Evolutionary conservation across 2,113 vertebrate species (phyloP), one percentile per base, ranked within the genome.

Genomic region (Numenius arquata): DNA sequence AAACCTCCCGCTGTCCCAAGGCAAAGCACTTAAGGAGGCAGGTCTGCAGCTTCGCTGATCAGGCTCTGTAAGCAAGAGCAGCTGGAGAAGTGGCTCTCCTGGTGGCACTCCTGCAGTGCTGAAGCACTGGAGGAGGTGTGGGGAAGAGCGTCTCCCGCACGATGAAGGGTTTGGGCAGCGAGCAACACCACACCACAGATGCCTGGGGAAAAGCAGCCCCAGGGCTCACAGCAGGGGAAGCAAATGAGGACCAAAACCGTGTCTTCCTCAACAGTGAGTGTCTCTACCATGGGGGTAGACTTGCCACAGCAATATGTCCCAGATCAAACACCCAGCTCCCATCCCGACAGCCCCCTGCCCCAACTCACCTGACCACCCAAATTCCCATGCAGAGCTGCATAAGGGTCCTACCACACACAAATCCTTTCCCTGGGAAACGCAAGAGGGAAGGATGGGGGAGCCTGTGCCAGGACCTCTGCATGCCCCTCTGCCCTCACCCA

Each of bases 221-320:
- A 3, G 25, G 8, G 50, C 21, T 68, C 32, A 15, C 7, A 75
- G 38, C 15, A 85, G 27, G 45, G 53, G 43, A 52, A 61, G 34
- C 3, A 78, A 87, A 32, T 0, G 0, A 68, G 40, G 63, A 41
- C n/a, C 36, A 58, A 55, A 78, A 30, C 55, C 27, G 55, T 18
- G 9, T 70, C 36, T n/a, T 58, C 22, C 47, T 52, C 12, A 15
- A 16, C 30, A 66, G 11, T 0, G 0, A 29, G 8, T 0, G 3
- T 10, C 21, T 12, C 50, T 62, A 5, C 2, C 0, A 2, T 5
- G 8, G 13, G 11, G 9, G 25, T 11, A 58, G 63, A 21, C 3
- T 3, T 43, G 40, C 36, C 59, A 61, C 22, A 58, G 16, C 25
- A 75, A 79, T 45, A 26, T 2, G 2, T 23, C 9, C 12, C 55